Conservation (phyloP, 2,113 vertebrate genomes). For the Eidolon helvum region DNA sequence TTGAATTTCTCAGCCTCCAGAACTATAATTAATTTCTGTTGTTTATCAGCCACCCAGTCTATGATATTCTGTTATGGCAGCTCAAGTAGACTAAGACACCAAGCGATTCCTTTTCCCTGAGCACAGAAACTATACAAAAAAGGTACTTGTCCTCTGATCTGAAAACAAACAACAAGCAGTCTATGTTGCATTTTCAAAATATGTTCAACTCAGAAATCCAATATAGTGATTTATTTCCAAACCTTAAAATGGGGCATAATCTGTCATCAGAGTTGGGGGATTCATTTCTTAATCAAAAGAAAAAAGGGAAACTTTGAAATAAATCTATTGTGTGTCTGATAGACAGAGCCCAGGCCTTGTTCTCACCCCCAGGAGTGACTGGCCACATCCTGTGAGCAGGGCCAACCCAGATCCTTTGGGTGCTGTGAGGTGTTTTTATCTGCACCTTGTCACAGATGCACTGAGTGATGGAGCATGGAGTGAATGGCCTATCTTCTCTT, state of each 20-base stretch:
- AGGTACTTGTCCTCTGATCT: not conserved
- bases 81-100: not conserved
- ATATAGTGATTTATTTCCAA: constrained; percentile 70
- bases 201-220: constrained; percentile 69
- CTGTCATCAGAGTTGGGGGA: constrained; percentile 75
- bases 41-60: not conserved
- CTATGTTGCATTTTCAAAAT: constrained; percentile 8
- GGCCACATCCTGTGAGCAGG: constrained; percentile 80
- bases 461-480: constrained; percentile 78
- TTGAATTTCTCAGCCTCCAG: not conserved
- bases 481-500: constrained; percentile 81
- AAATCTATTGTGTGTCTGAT: constrained; percentile 72
- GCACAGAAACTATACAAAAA: not conserved
- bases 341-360: constrained; percentile 64
- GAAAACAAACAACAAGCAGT: not conserved
- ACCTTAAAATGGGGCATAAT: constrained; percentile 73
- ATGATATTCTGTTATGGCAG: not conserved
- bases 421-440: constrained; percentile 75
- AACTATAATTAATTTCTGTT: not conserved
- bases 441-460: constrained; percentile 81
- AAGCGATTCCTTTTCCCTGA: not conserved
- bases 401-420: constrained; percentile 74
- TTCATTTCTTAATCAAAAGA: constrained; percentile 74
- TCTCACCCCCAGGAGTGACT: constrained; percentile 73
- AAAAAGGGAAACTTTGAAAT: constrained; percentile 81